A percentile compares a stretch with the other conserved stretches of the same genome.
phyloP scores from a whole-genome alignment of 2,113 vertebrate genomes.

The Heterotilapia buettikoferi region DNA sequence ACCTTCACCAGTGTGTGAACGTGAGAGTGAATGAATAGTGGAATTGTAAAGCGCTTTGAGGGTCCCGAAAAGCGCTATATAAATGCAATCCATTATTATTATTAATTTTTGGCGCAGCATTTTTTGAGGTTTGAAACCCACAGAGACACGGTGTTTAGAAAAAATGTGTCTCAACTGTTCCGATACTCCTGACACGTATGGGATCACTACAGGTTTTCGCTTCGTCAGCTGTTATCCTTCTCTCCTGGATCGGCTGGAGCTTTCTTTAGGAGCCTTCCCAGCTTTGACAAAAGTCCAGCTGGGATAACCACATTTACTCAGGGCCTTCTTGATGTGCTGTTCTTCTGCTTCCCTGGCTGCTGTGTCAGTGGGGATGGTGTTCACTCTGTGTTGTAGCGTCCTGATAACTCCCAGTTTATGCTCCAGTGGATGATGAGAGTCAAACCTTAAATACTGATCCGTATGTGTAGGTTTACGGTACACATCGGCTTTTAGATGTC shows the following conservation, averaged over 20 bases:
- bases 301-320: not conserved
- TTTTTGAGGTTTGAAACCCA: too few relatives aligned
- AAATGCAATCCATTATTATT: too few relatives aligned
- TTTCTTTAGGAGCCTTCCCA: accelerated
- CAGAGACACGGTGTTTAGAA: too few relatives aligned
- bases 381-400: accelerated
- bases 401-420: accelerated
- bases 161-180: accelerated
- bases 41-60: too few relatives aligned
- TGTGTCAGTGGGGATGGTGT: accelerated
- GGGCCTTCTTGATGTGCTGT: accelerated
- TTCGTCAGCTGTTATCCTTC: too few relatives aligned
- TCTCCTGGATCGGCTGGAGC: accelerated
- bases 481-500: not conserved
- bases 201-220: accelerated
- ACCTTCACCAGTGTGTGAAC: too few relatives aligned
- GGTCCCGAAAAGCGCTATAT: too few relatives aligned
- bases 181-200: accelerated
- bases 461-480: accelerated
- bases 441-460: not conserved
- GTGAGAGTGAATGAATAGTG: too few relatives aligned
- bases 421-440: not conserved
- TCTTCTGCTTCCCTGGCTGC: accelerated
- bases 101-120: too few relatives aligned
- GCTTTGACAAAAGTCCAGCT: not conserved